These are phyloP conservation scores for Sebastes trivittatus DNA, from an alignment of 2,797 vertebrate species.

Conservation along the genomic window DNA sequence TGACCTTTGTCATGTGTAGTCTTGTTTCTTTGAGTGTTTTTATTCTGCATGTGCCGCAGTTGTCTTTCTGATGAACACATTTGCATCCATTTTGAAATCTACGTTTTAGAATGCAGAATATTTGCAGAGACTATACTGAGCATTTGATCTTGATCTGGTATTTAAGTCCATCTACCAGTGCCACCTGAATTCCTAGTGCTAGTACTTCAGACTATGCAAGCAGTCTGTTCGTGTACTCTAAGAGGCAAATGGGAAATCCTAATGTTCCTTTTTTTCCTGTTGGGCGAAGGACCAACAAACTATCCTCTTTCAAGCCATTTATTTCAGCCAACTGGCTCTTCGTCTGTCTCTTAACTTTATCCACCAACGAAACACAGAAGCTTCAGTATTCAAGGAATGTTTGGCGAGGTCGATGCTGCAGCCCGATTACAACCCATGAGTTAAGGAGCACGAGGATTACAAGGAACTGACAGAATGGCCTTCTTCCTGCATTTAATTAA, in stretches of 20 bases:
- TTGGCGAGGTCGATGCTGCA: slow-evolving; percentile 41
- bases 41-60: neutral
- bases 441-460: slow-evolving; percentile 61
- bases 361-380: slow-evolving; percentile 39
- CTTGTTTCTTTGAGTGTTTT: neutral
- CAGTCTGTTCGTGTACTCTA: neutral
- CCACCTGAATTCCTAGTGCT: neutral
- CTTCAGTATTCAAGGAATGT: slow-evolving; percentile 56
- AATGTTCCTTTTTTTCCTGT: neutral
- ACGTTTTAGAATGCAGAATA: neutral
- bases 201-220: neutral
- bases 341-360: slow-evolving; percentile 29
- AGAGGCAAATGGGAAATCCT: slow-evolving; percentile 1
- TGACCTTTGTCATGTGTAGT: neutral
- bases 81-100: neutral
- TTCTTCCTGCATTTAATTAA: slow-evolving; percentile 55
- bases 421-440: slow-evolving; percentile 52
- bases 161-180: neutral
- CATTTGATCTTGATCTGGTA: neutral
- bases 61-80: neutral
- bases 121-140: neutral
- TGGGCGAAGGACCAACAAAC: slow-evolving; percentile 7
- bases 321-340: slow-evolving; percentile 23
- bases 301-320: slow-evolving; percentile 21
- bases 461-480: slow-evolving; percentile 51